Percentiles rank a stretch among this genome's conserved stretches.
These are phyloP conservation scores for Lamellibrachia columna DNA, from an alignment of 2,888 invertebrate species.

Conservation along the genomic window DNA sequence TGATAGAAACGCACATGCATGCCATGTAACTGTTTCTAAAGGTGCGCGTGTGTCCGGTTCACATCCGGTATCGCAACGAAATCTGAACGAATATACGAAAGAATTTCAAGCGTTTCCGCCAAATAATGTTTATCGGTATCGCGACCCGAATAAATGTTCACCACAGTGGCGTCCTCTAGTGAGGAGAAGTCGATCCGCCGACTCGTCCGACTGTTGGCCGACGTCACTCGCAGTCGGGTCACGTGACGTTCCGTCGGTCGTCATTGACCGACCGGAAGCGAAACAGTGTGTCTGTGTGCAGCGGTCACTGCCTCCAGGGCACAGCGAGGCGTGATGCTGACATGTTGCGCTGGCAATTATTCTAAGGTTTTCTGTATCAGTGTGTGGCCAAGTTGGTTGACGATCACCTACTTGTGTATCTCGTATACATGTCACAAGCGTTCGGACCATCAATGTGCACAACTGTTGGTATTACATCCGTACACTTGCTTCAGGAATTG, in stretches of 20 bases:
- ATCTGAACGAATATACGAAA: background rate
- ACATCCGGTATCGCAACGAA: background rate
- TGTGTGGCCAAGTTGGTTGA: background rate
- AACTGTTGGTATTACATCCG: background rate
- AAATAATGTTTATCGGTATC: background rate
- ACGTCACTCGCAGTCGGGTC: background rate
- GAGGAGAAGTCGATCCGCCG: background rate
- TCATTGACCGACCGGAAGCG: constrained; percentile 3
- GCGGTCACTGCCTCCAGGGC: background rate
- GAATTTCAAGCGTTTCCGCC: background rate
- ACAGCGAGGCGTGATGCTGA: background rate
- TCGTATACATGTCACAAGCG: background rate
- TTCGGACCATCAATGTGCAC: background rate
- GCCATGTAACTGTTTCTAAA: background rate
- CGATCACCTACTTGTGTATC: background rate
- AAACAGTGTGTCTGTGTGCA: background rate
- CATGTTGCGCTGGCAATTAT: background rate
- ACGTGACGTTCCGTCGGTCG: background rate
- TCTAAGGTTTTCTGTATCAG: background rate
- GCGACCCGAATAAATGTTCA: background rate
- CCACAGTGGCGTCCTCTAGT: background rate
- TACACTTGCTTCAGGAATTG: background rate
- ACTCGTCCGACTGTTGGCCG: background rate
- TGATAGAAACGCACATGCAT: background rate
- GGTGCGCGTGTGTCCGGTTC: background rate